Percentiles rank a stretch among this genome's conserved stretches.
Conservation (phyloP, 2,888 invertebrate genomes). For the Lycophotia porphyrea region DNA sequence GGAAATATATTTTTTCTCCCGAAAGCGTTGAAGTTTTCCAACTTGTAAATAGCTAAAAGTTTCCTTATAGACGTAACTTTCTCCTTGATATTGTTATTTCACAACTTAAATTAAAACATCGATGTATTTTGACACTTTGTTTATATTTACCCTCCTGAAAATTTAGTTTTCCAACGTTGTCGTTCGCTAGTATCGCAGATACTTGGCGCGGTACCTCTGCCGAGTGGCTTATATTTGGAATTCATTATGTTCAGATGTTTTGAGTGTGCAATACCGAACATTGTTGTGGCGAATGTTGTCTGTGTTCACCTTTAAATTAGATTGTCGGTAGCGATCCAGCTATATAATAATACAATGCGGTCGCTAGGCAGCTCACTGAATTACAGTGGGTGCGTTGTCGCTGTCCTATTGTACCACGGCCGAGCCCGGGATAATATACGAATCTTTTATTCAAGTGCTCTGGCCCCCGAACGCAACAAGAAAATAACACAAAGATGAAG, state of each 20-base stretch:
- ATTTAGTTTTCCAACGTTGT: slow-evolving; percentile 46
- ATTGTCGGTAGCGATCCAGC: slow-evolving; percentile 72
- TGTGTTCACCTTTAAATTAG: slow-evolving; percentile 76
- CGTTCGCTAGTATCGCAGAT: slow-evolving; percentile 4
- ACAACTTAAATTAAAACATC: slow-evolving; percentile 68
- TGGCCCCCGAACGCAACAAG: slow-evolving; percentile 84
- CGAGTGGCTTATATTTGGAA: slow-evolving; percentile 50
- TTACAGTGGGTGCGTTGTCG: slow-evolving; percentile 85
- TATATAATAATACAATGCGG: slow-evolving; percentile 81
- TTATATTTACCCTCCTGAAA: slow-evolving; percentile 56
- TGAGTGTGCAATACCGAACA: slow-evolving; percentile 40
- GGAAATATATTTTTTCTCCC: slow-evolving; percentile 69
- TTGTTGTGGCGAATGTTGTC: slow-evolving; percentile 42
- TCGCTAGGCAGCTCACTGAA: slow-evolving; percentile 81
- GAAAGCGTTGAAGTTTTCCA: slow-evolving; percentile 66
- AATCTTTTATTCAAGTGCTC: slow-evolving; percentile 89
- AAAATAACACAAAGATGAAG: slow-evolving; percentile 87
- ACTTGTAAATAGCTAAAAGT: slow-evolving; percentile 68
- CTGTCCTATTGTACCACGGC: slow-evolving; percentile 82
- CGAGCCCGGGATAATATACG: slow-evolving; percentile 85
- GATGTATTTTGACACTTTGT: slow-evolving; percentile 63
- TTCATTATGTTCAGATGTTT: slow-evolving; percentile 57
- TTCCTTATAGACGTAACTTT: slow-evolving; percentile 69
- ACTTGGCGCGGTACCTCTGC: slow-evolving; percentile 20
- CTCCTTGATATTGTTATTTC: slow-evolving; percentile 68